A percentile compares a stretch with the other conserved stretches of the same genome.
Evolutionary conservation across 1,140 invertebrate species (phyloP).

Genomic region (Rhizoglyphus robini): DNA sequence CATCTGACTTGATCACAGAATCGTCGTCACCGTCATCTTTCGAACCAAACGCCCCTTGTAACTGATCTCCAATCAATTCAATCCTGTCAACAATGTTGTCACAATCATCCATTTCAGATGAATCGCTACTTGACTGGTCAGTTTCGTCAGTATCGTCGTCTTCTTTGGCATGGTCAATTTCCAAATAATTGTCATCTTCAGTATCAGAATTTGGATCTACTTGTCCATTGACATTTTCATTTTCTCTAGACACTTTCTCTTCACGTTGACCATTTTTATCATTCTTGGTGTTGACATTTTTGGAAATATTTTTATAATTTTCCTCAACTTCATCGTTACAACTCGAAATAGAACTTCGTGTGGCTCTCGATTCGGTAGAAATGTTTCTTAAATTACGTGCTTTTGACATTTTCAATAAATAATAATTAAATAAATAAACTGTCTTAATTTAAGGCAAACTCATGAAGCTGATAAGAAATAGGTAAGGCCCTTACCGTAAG

Average conservation of each 20-base stretch:
- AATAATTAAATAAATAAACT: too few relatives aligned
- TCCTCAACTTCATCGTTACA: too few relatives aligned
- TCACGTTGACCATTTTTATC: neutral
- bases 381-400: too few relatives aligned
- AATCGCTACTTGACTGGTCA: neutral
- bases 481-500: too few relatives aligned
- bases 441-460: too few relatives aligned
- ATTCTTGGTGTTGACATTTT: neutral
- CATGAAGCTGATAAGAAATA: too few relatives aligned
- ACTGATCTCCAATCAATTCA: constrained; percentile 3
- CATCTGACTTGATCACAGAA: neutral
- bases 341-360: too few relatives aligned
- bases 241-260: too few relatives aligned
- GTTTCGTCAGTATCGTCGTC: neutral
- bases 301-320: too few relatives aligned
- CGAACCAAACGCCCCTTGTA: neutral
- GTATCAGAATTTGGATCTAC: neutral
- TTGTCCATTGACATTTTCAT: neutral
- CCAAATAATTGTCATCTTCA: neutral
- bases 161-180: neutral
- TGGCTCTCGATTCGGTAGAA: too few relatives aligned
- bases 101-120: neutral
- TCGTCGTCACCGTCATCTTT: neutral
- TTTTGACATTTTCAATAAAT: too few relatives aligned
- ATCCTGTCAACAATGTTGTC: constrained; percentile 6